Evolutionary conservation across 2,888 invertebrate species (phyloP), one percentile per base, ranked within the genome.

Genomic region (Ceratothoa steindachneri): DNA sequence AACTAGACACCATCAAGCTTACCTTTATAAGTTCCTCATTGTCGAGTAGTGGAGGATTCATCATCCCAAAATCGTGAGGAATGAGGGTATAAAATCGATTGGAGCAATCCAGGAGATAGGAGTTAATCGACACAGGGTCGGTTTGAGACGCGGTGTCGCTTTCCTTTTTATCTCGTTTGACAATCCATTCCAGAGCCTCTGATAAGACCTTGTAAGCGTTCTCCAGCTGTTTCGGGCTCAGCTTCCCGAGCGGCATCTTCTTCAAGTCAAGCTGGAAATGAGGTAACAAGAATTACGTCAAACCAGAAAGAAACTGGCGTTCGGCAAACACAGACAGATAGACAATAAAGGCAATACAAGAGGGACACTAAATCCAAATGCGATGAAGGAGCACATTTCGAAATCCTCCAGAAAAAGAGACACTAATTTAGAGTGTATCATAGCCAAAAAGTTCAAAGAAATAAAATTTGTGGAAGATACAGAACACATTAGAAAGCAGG

Each of bases 211-310:
- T 85, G 83, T 92, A 97, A 0, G 97, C 98, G 41, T 89, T 87
- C 82, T 92, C 89, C 73, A 99, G 90, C 86, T 97, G 95, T 72
- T 91, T 90, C 83, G 92, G 90, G 1, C 96, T 96, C 12, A 99
- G 85, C 85, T 98, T 98, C 27, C 98, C 99, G 7, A 99, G 86
- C 0, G 99, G 99, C 98, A 99, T 97, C 86, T 98, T 97, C 80
- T 96, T 95, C 81, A 93, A 89, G 84, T 99, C 98, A 81, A 99
- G 87, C 87, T 89, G 75, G n/a, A 19, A 67, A 19, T n/a, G 22
- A 22, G 41, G 2, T 19, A 19, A 22, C 64, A 81, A 66, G 82
- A 81, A 71, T 69, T 60, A 69, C 53, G 4, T 27, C 1, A 66
- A 24, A 2, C 24, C 15, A 41, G 19, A 29, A n/a, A n/a, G n/a